Evolutionary conservation across 2,888 invertebrate genomes (phyloP).

Genomic region (Sesia bembeciformis): DNA sequence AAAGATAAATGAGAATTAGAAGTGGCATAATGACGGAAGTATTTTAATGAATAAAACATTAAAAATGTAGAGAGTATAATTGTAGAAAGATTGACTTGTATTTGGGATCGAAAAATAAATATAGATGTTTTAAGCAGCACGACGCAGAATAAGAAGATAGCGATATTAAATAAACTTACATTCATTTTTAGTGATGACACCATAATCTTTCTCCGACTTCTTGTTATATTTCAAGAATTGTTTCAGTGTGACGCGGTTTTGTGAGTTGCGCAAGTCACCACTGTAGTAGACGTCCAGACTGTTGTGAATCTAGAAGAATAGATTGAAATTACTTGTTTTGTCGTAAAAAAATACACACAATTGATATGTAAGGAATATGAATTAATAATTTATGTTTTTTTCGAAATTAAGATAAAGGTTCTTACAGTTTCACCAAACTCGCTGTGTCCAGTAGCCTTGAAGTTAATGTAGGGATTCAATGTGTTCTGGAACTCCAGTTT

Average conservation of each 20-base stretch:
- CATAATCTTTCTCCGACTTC: slow-evolving; percentile 46
- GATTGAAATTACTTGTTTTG: no score
- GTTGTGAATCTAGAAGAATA: slow-evolving; percentile 40
- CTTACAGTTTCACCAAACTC: slow-evolving; percentile 50
- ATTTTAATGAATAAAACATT: no score
- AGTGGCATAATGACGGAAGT: no score
- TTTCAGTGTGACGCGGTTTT: slow-evolving; percentile 67
- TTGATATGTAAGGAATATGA: neutral
- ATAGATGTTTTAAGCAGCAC: no score
- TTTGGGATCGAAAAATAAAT: no score
- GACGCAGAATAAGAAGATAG: no score
- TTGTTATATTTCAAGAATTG: slow-evolving; percentile 52
- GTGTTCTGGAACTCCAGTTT: slow-evolving; percentile 73
- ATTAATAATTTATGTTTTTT: neutral
- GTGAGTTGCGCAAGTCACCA: slow-evolving; percentile 71
- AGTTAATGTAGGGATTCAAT: slow-evolving; percentile 75
- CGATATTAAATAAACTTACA: slow-evolving; percentile 27
- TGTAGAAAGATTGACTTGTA: no score
- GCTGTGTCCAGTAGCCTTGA: slow-evolving; percentile 74
- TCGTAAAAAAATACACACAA: no score
- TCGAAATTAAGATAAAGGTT: slow-evolving; percentile 5
- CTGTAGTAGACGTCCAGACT: slow-evolving; percentile 76
- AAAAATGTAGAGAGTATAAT: no score
- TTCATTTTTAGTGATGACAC: slow-evolving; percentile 67
- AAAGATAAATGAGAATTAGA: no score